Base-by-base conservation (phyloP, 2,797 vertebrate genomes). In the Chaetodon trifasciatus region DNA sequence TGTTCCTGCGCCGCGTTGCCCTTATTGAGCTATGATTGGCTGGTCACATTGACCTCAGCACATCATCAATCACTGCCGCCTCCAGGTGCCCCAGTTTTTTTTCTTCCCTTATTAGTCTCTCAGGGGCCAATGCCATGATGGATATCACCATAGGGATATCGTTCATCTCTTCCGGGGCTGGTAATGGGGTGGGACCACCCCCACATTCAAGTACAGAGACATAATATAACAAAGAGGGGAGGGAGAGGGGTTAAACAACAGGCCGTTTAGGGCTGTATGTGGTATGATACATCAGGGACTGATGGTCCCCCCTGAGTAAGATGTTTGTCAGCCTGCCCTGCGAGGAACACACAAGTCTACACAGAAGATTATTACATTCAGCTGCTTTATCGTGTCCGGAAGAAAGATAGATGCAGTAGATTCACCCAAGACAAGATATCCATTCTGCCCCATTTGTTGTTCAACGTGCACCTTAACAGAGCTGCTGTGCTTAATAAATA, bases 21-120 rank as follows among this genome's bases (percentile, higher is more conserved):
- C 78, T 93, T 92, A 93, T 92, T 93, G 91, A 95, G 90, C 88
- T 88, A 85, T 89, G 92, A 93, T 90, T 93, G 91, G 89, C 88
- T 89, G 81, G 72, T 89, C 88, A 92, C 85, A 76, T 79, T 93
- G 87, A 93, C 87, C 92, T 76, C 73, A 78, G 61, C 68, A 74
- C 75, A 79, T 89, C 90, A 93, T 95, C 90, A 80, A 91, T 94
- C 91, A 94, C 70, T 71, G 79, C 82, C 68, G 76, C 89, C 89
- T 89, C 85, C 73, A 86, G 78, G 82, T 85, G 78, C 68, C 80
- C 74, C 39, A 72, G 60, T 83, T 89, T 84, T 78, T 60, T 46
- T 78, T 81, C 71, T 49, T 53, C 47, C 28, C 83, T 86, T 87
- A 89, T 87, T 89, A 82, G 84, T 88, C 88, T 89, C 87, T 85